Percentiles rank a stretch among this genome's conserved stretches.
These are phyloP conservation scores for Willisornis vidua DNA, from an alignment of 2,113 vertebrate species.

Conservation along the genomic window DNA sequence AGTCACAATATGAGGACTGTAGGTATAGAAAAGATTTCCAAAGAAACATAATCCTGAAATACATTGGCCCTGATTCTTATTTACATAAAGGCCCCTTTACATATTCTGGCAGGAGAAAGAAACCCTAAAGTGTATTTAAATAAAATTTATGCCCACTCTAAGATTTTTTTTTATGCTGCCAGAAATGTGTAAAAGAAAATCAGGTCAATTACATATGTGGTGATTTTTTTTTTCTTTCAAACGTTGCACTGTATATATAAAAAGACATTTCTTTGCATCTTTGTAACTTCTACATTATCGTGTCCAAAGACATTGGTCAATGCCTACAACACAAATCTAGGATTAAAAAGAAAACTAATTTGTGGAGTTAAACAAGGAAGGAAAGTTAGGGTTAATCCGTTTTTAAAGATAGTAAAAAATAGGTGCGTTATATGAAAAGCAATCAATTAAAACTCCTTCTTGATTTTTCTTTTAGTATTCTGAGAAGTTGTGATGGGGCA, in stretches of 20 bases:
- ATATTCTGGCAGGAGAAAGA: background rate
- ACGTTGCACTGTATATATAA: background rate
- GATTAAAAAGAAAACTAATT: background rate
- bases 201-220: background rate
- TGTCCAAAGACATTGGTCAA: background rate
- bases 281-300: background rate
- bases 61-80: background rate
- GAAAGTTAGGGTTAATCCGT: background rate
- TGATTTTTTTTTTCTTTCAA: background rate
- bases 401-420: background rate
- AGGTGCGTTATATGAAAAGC: background rate
- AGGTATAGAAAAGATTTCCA: conserved; percentile 6
- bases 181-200: conserved; percentile 8
- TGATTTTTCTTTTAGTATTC: background rate
- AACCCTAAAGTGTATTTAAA: background rate
- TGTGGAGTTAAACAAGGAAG: background rate
- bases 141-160: conserved; percentile 10
- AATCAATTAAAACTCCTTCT: background rate
- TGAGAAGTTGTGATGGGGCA: background rate
- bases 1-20: background rate
- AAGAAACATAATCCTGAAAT: background rate
- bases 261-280: background rate
- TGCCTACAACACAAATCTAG: background rate
- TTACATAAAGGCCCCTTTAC: background rate
- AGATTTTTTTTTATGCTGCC: background rate